Evolutionary conservation across 2,888 invertebrate genomes (phyloP).

Genomic region (Scotopteryx bipunctaria): DNA sequence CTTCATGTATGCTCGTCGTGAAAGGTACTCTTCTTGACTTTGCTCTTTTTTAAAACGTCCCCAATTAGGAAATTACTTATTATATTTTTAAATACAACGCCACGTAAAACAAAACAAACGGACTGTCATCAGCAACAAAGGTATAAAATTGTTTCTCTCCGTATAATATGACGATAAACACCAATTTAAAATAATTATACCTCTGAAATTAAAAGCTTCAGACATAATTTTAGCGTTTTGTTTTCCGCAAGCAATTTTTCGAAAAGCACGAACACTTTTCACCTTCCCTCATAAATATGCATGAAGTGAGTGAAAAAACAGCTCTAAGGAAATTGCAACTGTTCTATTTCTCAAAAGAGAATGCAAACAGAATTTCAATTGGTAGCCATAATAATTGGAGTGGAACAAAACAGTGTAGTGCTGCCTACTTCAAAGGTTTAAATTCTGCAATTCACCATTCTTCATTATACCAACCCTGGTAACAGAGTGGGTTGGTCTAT

Average conservation of each 20-base stretch:
- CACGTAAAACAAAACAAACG: no score
- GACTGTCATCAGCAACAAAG: no score
- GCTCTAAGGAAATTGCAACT: constrained; percentile 30
- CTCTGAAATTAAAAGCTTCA: constrained; percentile 3
- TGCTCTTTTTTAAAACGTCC: no score
- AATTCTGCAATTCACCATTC: not conserved
- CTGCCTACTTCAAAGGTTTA: not conserved
- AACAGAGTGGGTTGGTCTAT: no score
- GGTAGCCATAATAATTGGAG: constrained; percentile 41
- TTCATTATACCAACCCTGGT: no score
- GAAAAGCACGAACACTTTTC: constrained; percentile 17
- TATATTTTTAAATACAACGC: no score
- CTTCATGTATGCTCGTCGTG: no score
- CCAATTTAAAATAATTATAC: not conserved
- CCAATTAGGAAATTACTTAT: no score
- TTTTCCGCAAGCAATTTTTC: constrained; percentile 17
- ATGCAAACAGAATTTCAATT: constrained; percentile 47
- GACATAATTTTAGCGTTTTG: constrained; percentile 1
- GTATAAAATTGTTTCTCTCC: no score
- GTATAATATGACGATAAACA: no score
- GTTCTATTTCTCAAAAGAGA: constrained; percentile 29
- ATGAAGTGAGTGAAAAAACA: constrained; percentile 21
- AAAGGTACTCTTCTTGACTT: no score
- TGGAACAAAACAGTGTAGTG: constrained; percentile 43
- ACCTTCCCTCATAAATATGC: constrained; percentile 32